Conservation (phyloP, 2,113 vertebrate genomes). For the Echinops telfairi region DNA sequence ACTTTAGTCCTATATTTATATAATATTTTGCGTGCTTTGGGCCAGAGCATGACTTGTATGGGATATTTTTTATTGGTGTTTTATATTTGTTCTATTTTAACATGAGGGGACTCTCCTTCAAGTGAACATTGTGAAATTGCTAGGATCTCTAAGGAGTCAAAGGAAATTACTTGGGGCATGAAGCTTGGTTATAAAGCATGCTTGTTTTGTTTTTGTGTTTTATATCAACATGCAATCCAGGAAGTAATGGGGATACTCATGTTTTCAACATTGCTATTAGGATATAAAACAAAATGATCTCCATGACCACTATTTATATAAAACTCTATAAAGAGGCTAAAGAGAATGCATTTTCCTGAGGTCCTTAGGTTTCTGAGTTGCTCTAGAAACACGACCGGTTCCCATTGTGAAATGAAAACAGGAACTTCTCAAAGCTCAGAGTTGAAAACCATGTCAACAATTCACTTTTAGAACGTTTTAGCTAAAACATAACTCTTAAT, state of each 20-base stretch:
- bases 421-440: not conserved
- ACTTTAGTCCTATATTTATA: conserved; percentile 16
- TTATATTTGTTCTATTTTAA: conserved; percentile 73
- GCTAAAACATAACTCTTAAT: conserved; percentile 41
- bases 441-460: conserved; percentile 29
- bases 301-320: conserved; percentile 39
- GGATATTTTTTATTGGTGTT: not conserved
- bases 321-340: conserved; percentile 34
- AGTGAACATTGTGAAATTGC: conserved; percentile 60
- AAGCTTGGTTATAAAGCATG: conserved; percentile 25
- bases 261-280: conserved; percentile 33
- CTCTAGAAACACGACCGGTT: not conserved
- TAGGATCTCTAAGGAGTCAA: conserved; percentile 35
- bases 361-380: conserved; percentile 28
- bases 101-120: conserved; percentile 42
- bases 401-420: not conserved
- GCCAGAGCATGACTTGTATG: not conserved
- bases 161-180: conserved; percentile 64
- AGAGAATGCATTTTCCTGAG: conserved; percentile 38
- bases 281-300: conserved; percentile 63
- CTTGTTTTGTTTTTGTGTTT: not conserved
- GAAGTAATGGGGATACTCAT: conserved; percentile 9
- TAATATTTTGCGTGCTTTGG: conserved; percentile 30
- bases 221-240: conserved; percentile 50
- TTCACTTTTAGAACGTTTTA: conserved; percentile 38